Evolutionary conservation across 2,113 vertebrate genomes (phyloP).

Genomic region (Dromas ardeola): DNA sequence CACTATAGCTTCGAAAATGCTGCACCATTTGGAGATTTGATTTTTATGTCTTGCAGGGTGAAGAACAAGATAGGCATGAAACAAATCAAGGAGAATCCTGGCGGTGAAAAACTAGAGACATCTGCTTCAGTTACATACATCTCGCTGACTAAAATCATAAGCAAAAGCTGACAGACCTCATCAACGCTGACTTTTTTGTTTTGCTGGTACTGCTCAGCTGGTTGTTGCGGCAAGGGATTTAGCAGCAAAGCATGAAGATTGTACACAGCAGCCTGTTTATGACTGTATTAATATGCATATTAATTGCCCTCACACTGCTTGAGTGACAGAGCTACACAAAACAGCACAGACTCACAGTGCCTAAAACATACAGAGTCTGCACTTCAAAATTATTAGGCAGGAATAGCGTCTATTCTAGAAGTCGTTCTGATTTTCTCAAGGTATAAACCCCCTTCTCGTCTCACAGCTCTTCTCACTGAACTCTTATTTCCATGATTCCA

Average conservation of each 20-base stretch:
- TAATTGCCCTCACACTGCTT: not conserved
- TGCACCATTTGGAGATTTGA: not conserved
- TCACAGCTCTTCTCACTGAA: not conserved
- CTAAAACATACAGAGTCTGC: not conserved
- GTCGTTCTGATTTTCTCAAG: not conserved
- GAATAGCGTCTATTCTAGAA: not conserved
- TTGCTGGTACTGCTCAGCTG: slow-evolving; percentile 33
- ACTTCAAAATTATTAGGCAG: not conserved
- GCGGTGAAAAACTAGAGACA: not conserved
- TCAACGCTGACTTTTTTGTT: not conserved
- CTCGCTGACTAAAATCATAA: not conserved
- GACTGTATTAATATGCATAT: not conserved
- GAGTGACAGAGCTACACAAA: not conserved
- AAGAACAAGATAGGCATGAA: slow-evolving; percentile 25
- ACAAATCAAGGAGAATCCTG: not conserved
- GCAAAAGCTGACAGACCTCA: slow-evolving; percentile 30
- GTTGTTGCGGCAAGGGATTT: not conserved
- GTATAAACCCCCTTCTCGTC: not conserved
- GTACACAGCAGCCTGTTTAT: not conserved
- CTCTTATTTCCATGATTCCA: not conserved
- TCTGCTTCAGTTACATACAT: slow-evolving; percentile 24
- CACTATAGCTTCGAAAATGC: not conserved
- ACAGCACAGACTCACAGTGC: not conserved
- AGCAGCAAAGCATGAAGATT: not conserved
- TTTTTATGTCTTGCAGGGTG: not conserved